Evolutionary conservation across 2,888 invertebrate genomes (phyloP), one percentile per base, ranked within the genome.

Genomic region (Pegoplata infirma): DNA sequence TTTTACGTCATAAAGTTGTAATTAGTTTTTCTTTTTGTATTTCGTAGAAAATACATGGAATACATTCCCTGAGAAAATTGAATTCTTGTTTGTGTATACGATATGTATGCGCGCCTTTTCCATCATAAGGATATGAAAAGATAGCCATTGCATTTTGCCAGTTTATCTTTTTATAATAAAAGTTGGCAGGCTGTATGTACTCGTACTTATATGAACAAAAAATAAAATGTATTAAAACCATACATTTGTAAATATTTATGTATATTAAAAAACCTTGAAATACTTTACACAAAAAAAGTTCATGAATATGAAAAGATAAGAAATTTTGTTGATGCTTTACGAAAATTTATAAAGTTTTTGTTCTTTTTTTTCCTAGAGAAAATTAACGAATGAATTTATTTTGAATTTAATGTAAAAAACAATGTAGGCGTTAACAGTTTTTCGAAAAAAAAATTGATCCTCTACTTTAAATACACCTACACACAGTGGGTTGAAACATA

Each of bases 121-220:
- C 19, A 1, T 56, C 5, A 25, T 32, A 68, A 49, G 58, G 49
- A 40, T 58, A 51, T 14, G 58, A 10, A 59, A 69, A 40, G 49
- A 36, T 23, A 44, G 68, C 17, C 68, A 59, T 40, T 69, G 40
- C 68, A 36, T 23, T 59, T 23, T 44, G 12, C 40, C 17, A 59
- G 58, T 59, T 69, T 69, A 51, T 69, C 49, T 49, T 69, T 69
- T 59, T 16, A 51, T 51, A 69, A 68, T 51, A 59, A 68, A 68
- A 69, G 58, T 69, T 69, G 68, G 68, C 58, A 51, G 55, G n/a
- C 55, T 10, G 17, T 10, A 40, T n/a, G n/a, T n/a, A n/a, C n/a
- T n/a, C n/a, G n/a, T n/a, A n/a, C n/a, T n/a, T n/a, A 36, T 40
- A 21, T n/a, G 21, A 14, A 58, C 7, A 10, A 44, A 23, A 8